Evolutionary conservation across 2,797 vertebrate species (phyloP), one percentile per base, ranked within the genome.

Genomic region (Melopsittacus undulatus): DNA sequence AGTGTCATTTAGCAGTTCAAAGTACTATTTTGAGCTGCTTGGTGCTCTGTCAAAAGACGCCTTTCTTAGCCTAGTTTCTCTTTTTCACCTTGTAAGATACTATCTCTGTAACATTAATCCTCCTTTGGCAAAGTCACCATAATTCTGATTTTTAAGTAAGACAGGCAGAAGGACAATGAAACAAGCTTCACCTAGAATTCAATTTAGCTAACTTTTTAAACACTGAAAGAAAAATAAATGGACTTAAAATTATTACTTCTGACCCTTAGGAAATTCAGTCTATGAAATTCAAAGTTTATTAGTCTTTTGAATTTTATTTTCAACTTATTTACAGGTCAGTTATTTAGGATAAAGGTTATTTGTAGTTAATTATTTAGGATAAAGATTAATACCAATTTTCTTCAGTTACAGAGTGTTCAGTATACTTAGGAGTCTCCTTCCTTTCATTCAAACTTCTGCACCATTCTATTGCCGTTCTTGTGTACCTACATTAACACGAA

Each of bases 321-420:
- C 26, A 79, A 79, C 1, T 36, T 93, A 40, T 38, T 54, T 76
- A 18, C 49, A 72, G 32, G 76, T 70, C 24, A 94, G 36, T 57
- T 82, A 92, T 85, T 88, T 62, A 73, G 66, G 45, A 75, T 79
- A 93, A 90, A 92, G 34, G 51, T 36, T 92, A 43, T 40, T 59
- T 76, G 20, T 46, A 72, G 74, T 66, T 21, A 94, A 27, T 57
- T 82, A 92, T 89, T 88, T 59, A 73, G 66, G 45, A 76, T 77
- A 92, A 90, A 94, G 30, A 84, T 48, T 26, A 89, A 80, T 98
- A 98, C 98, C 98, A 97, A 9, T 95, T 96, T 96, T 96, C 97
- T 94, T 96, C 94, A 63, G 36, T 63, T 92, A 68, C 7, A 62
- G 86, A 51, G 51, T 52, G n/a, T 61, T 69, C n/a, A 57, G 74